Base-by-base conservation (phyloP, 2,888 invertebrate genomes). In the Cerceris rybyensis region DNA sequence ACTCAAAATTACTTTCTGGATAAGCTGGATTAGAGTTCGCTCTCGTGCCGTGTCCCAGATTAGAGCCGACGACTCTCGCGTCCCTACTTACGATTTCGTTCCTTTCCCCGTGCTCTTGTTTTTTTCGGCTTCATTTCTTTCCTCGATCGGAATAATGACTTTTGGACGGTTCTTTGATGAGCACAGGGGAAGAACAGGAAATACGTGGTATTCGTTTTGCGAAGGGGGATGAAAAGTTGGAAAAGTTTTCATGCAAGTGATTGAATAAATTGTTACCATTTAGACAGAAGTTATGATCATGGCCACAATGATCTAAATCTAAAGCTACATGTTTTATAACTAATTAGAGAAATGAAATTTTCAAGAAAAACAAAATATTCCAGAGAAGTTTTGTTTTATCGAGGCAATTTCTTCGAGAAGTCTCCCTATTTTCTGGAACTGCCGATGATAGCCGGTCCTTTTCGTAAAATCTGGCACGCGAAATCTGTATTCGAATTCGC, bases 1-100 rank as follows among this genome's bases (percentile, higher is more conserved):
- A 94, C 93, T 94, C 94, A 94, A 94, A 94, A 94, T 94, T 94
- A 94, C 94, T 94, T 94, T 94, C 94, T 93, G 94, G 94, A 94
- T 94, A 94, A 94, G 94, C 94, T 94, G 94, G 94, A 94, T 94
- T 94, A 94, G 94, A 93, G 93, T 93, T 93, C 93, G 93, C 90
- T 90, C 90, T 89, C 90, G 88, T 89, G 88, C 89, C 88, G 89
- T 90, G 89, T 87, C 89, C 90, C 89, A 91, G 92, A 92, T 92
- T 92, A 92, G 91, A 91, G 70, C 88, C 83, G 88, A 87, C 90
- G 90, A 90, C 90, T 89, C 87, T 87, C 86, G 83, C 86, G 74
- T 75, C 79, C 73, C 76, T 81, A 76, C 85, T 77, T 76, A 67
- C 82, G 71, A 65, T 73, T 75, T 80, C 75, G 69, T 67, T 78